Percentiles rank a stretch among this genome's conserved stretches.
Evolutionary conservation across 1,140 invertebrate genomes (phyloP).

Genomic region (Diachasmimorpha longicaudata): DNA sequence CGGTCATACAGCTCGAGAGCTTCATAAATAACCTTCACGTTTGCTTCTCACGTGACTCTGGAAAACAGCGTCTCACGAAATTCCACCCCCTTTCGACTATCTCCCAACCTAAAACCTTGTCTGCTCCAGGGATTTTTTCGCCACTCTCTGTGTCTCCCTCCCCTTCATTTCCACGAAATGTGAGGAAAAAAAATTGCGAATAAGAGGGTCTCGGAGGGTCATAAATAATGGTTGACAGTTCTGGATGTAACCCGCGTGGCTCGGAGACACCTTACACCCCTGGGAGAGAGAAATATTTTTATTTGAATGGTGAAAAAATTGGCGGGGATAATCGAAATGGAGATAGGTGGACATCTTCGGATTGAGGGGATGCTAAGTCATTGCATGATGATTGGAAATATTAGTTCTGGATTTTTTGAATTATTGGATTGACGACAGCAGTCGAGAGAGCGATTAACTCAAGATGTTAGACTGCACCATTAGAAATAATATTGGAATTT

Average conservation of each 20-base stretch:
- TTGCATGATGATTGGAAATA: not conserved
- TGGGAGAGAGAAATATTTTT: constrained; percentile 2
- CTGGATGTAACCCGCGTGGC: not conserved
- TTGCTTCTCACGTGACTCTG: not conserved
- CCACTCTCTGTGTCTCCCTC: not conserved
- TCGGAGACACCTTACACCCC: not conserved
- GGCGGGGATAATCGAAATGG: not conserved
- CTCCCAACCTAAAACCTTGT: not conserved
- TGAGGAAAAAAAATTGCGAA: not conserved
- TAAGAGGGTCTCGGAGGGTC: not conserved
- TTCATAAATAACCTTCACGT: not conserved
- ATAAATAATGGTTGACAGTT: constrained; percentile 4
- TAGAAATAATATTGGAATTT: no score
- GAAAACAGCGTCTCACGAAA: no score
- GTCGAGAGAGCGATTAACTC: no score
- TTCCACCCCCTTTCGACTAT: no score
- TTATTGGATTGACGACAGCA: no score
- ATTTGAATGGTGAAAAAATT: not conserved
- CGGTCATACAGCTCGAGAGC: no score
- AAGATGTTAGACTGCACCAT: no score
- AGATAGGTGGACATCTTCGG: not conserved
- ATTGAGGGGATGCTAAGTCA: not conserved
- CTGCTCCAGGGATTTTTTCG: not conserved
- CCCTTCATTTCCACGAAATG: not conserved
- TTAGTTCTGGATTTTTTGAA: not conserved